Percentiles rank a stretch among this genome's conserved stretches.
Conservation (phyloP, 2,888 invertebrate species). For the Hypercompe scribonia region DNA sequence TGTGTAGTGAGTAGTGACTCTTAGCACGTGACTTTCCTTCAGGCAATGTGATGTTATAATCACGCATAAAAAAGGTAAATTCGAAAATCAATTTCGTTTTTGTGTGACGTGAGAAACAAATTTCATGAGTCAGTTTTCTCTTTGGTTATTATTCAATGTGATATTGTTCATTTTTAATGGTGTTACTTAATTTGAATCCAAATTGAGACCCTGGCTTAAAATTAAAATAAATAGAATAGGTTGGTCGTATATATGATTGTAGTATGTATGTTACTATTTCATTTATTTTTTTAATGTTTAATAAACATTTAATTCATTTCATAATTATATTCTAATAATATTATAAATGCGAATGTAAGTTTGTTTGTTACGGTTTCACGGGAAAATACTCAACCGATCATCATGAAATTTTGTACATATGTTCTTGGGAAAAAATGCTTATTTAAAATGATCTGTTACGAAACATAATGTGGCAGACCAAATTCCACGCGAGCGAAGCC, state of each 20-base stretch:
- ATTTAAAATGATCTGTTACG: no score
- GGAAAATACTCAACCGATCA: no score
- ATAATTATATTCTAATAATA: no score
- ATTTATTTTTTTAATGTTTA: not conserved
- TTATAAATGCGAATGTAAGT: no score
- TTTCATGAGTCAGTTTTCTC: not conserved
- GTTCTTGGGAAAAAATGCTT: no score
- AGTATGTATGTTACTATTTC: not conserved
- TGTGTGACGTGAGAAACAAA: not conserved
- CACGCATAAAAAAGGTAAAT: not conserved
- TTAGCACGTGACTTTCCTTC: slow-evolving; percentile 28
- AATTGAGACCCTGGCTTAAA: not conserved
- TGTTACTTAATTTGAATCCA: not conserved
- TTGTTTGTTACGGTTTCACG: no score
- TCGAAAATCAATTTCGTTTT: not conserved
- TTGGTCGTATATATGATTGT: not conserved
- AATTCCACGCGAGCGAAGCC: no score
- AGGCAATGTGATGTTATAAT: not conserved
- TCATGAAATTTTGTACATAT: no score
- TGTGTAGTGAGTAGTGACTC: slow-evolving; percentile 47
- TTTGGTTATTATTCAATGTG: not conserved
- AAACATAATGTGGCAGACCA: no score
- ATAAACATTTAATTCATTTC: no score
- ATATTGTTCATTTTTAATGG: not conserved
- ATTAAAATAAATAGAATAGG: not conserved